Conservation (phyloP, 2,113 vertebrate genomes). For the Tyrannus savana region DNA sequence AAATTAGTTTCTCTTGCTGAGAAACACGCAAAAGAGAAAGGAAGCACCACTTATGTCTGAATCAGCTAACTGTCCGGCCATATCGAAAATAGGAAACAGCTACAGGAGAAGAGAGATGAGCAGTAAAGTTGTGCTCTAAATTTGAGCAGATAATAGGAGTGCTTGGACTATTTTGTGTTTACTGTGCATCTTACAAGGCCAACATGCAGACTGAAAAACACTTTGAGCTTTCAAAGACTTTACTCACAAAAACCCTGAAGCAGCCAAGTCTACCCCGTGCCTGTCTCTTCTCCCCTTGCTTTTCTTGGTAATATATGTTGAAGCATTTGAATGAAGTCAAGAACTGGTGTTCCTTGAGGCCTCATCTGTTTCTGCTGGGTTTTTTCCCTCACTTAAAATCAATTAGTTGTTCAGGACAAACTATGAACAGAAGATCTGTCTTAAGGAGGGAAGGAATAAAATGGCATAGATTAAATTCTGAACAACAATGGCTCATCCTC, state of each 20-base stretch:
- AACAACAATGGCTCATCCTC: rapidly evolving
- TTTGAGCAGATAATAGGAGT: not conserved
- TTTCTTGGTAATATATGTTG: not conserved
- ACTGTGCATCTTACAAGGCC: not conserved
- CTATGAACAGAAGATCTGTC: not conserved
- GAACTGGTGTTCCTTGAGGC: not conserved
- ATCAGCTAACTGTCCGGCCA: not conserved
- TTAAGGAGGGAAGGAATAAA: not conserved
- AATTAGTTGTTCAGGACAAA: not conserved
- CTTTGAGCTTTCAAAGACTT: not conserved
- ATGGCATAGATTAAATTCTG: not conserved
- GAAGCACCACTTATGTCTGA: not conserved
- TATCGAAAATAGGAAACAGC: not conserved
- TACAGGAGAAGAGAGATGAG: not conserved
- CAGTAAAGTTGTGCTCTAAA: not conserved
- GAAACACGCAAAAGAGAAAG: slow-evolving; percentile 9
- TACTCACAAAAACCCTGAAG: not conserved
- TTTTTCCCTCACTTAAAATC: not conserved
- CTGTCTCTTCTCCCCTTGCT: not conserved
- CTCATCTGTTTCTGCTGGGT: not conserved
- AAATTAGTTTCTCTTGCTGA: slow-evolving; percentile 20
- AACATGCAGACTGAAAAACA: not conserved
- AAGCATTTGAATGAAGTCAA: not conserved
- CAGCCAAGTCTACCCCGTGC: not conserved
- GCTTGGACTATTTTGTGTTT: not conserved